phyloP scores from a whole-genome alignment of 1,140 invertebrate species.

The Ceratina japonica region DNA sequence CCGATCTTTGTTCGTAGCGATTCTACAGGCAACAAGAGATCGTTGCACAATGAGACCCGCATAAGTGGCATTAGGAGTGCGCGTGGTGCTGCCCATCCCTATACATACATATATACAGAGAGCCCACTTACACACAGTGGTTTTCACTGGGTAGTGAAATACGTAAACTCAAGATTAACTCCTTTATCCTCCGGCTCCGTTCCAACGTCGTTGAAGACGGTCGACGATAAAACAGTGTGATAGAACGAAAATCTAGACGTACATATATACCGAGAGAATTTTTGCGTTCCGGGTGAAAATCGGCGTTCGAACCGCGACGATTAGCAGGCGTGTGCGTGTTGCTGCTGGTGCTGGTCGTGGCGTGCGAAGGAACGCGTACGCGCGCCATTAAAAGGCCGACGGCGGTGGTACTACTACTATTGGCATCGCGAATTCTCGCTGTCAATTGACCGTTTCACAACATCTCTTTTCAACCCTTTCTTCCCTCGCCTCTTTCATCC shows the following conservation, averaged over 20 bases:
- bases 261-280: too few relatives aligned
- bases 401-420: too few relatives aligned
- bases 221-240: too few relatives aligned
- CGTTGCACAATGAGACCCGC: slow-evolving; percentile 61
- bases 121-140: not conserved
- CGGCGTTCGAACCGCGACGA: not conserved
- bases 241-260: too few relatives aligned
- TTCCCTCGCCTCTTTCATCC: slow-evolving; percentile 4
- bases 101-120: slow-evolving; percentile 4
- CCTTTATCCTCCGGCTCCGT: slow-evolving; percentile 6
- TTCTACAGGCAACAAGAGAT: slow-evolving; percentile 60
- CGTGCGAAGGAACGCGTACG: not conserved
- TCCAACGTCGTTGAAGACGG: too few relatives aligned
- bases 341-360: too few relatives aligned
- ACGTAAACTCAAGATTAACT: slow-evolving; percentile 38
- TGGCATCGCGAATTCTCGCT: slow-evolving; percentile 27
- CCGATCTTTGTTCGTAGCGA: slow-evolving; percentile 55
- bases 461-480: slow-evolving; percentile 38
- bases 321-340: not conserved
- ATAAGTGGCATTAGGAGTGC: slow-evolving; percentile 57
- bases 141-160: slow-evolving; percentile 47
- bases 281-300: not conserved
- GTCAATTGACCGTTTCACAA: slow-evolving; percentile 50
- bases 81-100: slow-evolving; percentile 36
- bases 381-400: slow-evolving; percentile 32